These are phyloP conservation scores for Corydoras maculifer DNA, from an alignment of 2,113 vertebrate genomes.

Conservation along the genomic window DNA sequence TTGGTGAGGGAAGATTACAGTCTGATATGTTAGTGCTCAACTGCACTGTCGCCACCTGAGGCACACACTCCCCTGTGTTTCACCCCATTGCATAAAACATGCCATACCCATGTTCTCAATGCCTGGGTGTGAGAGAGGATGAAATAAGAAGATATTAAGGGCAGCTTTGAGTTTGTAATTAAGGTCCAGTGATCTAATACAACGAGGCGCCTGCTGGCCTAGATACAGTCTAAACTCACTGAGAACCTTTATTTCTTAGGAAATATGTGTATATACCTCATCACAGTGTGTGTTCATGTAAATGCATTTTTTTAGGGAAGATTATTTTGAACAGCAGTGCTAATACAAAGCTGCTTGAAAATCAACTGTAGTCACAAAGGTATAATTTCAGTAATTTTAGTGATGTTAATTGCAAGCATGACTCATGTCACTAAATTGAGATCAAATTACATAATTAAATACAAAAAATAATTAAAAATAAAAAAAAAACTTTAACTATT, in stretches of 20 bases:
- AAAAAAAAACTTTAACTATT: background rate
- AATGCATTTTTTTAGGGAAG: background rate
- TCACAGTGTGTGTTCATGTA: conserved; percentile 32
- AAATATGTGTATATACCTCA: conserved; percentile 15
- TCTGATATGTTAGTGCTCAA: conserved; percentile 19
- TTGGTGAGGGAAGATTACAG: conserved; percentile 7
- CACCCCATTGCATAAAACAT: background rate
- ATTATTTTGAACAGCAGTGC: background rate
- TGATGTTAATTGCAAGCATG: conserved; percentile 61
- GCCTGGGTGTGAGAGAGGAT: conserved; percentile 3
- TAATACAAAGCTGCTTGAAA: background rate
- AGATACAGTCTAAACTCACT: conserved; percentile 8
- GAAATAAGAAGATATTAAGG: conserved; percentile 8
- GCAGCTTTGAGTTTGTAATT: background rate
- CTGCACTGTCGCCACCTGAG: conserved; percentile 33
- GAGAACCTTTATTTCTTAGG: conserved; percentile 25
- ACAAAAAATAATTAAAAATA: no score
- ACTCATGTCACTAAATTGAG: conserved; percentile 43
- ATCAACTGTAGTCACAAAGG: conserved; percentile 58
- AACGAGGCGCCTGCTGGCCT: background rate
- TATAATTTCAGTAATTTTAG: conserved; percentile 52
- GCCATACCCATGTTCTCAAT: background rate
- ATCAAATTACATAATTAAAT: conserved; percentile 19
- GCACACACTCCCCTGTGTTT: conserved; percentile 1
- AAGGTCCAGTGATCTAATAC: conserved; percentile 3